Percentiles rank a stretch among this genome's conserved stretches.
Evolutionary conservation across 2,888 invertebrate species (phyloP).

Genomic region (Gastracanthus pulcherrimus): DNA sequence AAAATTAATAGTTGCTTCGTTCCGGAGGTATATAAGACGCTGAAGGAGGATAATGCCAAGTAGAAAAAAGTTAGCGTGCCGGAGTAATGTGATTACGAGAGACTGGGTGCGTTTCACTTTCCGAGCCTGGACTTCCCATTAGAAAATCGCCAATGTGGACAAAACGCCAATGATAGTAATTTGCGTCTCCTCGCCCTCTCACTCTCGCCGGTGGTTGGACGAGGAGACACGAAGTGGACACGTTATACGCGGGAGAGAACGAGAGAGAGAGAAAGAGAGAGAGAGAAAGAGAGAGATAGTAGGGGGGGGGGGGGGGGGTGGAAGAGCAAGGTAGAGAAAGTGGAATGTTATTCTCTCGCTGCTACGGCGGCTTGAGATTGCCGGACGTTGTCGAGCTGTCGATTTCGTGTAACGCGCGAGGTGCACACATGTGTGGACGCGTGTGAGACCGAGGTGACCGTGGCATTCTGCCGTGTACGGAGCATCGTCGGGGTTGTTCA

Average conservation of each 20-base stretch:
- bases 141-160: constrained; percentile 45
- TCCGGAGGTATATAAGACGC: too few species aligned
- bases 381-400: constrained; percentile 30
- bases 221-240: too few species aligned
- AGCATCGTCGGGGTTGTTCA: constrained; percentile 18
- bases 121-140: not conserved
- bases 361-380: too few species aligned
- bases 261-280: too few species aligned
- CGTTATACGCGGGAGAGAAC: too few species aligned
- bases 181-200: too few species aligned
- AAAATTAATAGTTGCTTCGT: constrained; percentile 77
- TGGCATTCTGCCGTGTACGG: not conserved
- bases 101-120: not conserved
- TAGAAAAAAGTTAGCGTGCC: not conserved
- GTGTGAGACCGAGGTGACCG: not conserved
- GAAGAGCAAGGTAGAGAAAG: too few species aligned
- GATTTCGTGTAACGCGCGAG: constrained; percentile 18
- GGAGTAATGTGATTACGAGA: constrained; percentile 69
- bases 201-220: too few species aligned
- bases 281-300: too few species aligned
- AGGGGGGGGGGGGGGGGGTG: too few species aligned
- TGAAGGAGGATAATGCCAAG: too few species aligned
- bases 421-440: not conserved
- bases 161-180: constrained; percentile 39
- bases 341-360: too few species aligned